phyloP scores from a whole-genome alignment of 2,888 invertebrate genomes.

The Baccha elongata region DNA sequence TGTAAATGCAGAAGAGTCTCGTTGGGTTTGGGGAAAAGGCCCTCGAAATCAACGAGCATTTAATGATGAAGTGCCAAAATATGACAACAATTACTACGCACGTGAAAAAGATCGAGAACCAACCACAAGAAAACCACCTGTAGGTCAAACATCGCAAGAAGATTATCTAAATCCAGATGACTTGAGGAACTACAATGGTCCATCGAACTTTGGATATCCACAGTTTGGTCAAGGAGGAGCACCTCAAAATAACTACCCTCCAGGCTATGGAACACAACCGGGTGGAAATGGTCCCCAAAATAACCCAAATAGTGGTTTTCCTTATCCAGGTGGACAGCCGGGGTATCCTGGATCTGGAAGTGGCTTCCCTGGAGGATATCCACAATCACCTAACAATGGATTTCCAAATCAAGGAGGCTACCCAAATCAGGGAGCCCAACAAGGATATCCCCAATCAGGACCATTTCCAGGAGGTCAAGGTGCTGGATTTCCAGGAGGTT shows the following conservation, averaged over 20 bases:
- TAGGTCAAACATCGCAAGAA: conserved; percentile 78
- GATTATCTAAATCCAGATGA: conserved; percentile 81
- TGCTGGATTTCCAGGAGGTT: conserved; percentile 63
- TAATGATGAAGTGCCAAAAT: conserved; percentile 66
- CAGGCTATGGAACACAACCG: conserved; percentile 75
- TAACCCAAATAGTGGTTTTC: conserved; percentile 40
- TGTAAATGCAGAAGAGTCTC: conserved; percentile 75
- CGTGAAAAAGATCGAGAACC: conserved; percentile 77
- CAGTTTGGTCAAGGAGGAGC: conserved; percentile 84
- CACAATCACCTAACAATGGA: conserved; percentile 30
- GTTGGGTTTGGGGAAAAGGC: conserved; percentile 79
- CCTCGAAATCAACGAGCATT: conserved; percentile 76
- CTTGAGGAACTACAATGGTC: conserved; percentile 76
- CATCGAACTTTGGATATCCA: conserved; percentile 49
- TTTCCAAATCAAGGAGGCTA: conserved; percentile 51
- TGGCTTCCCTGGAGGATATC: conserved; percentile 57
- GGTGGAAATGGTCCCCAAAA: conserved; percentile 54
- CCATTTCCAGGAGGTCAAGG: conserved; percentile 41
- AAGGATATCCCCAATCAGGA: conserved; percentile 48
- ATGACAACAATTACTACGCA: conserved; percentile 70
- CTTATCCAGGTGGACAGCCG: conserved; percentile 72
- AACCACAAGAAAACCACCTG: conserved; percentile 78
- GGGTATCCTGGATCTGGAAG: conserved; percentile 73
- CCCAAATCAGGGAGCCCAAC: conserved; percentile 45
- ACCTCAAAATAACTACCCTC: conserved; percentile 80